Conservation (phyloP, 2,888 invertebrate species). For the Oscheius onirici region DNA sequence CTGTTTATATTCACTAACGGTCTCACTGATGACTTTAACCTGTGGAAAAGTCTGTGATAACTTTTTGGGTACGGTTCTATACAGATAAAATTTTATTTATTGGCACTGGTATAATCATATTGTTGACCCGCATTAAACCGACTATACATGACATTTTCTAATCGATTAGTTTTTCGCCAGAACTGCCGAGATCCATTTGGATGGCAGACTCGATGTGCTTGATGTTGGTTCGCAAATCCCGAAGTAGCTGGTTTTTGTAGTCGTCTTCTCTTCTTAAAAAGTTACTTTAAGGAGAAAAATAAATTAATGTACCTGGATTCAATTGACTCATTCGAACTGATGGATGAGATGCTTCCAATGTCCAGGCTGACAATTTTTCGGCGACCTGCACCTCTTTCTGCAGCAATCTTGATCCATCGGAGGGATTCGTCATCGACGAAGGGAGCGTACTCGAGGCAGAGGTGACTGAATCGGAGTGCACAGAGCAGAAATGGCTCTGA, state of each 20-base stretch:
- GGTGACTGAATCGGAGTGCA: slow-evolving; percentile 30
- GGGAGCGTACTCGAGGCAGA: slow-evolving; percentile 30
- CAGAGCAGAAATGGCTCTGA: slow-evolving; percentile 22
- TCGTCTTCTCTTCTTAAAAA: slow-evolving; percentile 22
- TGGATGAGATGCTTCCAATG: slow-evolving; percentile 19
- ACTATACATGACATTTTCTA: not conserved
- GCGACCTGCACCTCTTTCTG: slow-evolving; percentile 9
- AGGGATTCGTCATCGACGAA: slow-evolving; percentile 30
- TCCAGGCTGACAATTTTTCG: slow-evolving; percentile 3
- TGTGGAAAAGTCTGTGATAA: not conserved
- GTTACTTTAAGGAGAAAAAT: not conserved
- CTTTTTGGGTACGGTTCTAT: not conserved
- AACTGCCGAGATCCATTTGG: slow-evolving; percentile 8
- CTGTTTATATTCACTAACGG: not conserved
- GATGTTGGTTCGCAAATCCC: slow-evolving; percentile 13
- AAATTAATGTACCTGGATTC: not conserved
- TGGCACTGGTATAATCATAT: slow-evolving; percentile 1
- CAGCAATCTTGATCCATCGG: slow-evolving; percentile 27
- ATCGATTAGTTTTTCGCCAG: slow-evolving; percentile 19
- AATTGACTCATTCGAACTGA: not conserved
- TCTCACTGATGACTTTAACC: not conserved
- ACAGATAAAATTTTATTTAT: not conserved
- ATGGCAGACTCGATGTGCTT: slow-evolving; percentile 24
- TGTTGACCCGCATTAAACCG: not conserved
- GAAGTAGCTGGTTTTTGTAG: slow-evolving; percentile 1